A percentile compares a stretch with the other conserved stretches of the same genome.
Conservation (phyloP, 1,140 invertebrate species). For the Drosophila parvula region DNA sequence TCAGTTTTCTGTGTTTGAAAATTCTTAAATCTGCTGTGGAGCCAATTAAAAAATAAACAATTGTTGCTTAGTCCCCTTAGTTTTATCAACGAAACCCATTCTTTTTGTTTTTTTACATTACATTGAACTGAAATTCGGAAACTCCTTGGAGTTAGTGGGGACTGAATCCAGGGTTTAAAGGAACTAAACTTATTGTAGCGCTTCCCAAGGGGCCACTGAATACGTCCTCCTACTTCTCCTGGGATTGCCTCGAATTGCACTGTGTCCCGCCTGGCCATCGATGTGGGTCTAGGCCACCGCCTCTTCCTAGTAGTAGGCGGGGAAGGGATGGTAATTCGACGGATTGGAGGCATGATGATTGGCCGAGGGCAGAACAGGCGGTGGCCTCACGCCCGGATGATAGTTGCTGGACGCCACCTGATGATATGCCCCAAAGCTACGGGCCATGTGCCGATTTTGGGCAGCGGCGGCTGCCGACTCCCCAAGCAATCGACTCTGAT, state of each 20-base stretch:
- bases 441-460: constrained; percentile 82
- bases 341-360: constrained; percentile 84
- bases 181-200: constrained; percentile 2
- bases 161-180: not conserved
- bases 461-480: constrained; percentile 75
- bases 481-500: constrained; percentile 76
- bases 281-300: not conserved
- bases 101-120: not conserved
- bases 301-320: constrained; percentile 77
- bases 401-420: constrained; percentile 82
- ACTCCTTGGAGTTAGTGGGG: not conserved
- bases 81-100: not conserved
- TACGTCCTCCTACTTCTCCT: not conserved
- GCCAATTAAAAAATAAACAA: not conserved
- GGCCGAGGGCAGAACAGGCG: constrained; percentile 78
- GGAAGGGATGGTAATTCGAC: constrained; percentile 84
- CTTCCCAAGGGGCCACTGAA: not conserved
- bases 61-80: not conserved
- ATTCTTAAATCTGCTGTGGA: not conserved
- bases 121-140: constrained; percentile 8
- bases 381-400: constrained; percentile 82
- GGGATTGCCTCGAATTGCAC: constrained; percentile 43
- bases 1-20: not conserved
- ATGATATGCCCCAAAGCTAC: constrained; percentile 83
- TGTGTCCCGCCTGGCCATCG: constrained; percentile 35